Conservation (phyloP, 2,113 vertebrate species). For the Azemiops feae region DNA sequence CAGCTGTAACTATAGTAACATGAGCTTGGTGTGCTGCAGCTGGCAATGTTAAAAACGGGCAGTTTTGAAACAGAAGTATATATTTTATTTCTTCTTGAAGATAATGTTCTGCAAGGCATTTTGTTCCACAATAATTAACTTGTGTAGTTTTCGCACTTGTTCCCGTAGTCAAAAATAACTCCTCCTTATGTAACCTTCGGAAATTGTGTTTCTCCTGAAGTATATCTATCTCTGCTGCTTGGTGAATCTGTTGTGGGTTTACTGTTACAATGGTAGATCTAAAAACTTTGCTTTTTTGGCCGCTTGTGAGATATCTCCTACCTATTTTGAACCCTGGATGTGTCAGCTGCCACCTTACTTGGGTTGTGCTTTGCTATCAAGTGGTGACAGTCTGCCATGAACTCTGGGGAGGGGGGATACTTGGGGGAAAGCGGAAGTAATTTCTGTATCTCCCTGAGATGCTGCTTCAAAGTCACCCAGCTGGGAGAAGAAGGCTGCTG, state of each 20-base stretch:
- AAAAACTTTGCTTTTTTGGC: background rate
- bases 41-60: conserved; percentile 57
- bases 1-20: conserved; percentile 74
- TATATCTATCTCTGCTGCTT: background rate
- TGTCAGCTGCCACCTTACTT: background rate
- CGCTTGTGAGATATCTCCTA: background rate
- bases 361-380: background rate
- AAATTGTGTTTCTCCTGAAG: background rate
- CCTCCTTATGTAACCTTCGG: background rate
- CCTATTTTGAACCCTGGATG: background rate
- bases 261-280: background rate
- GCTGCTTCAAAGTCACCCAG: background rate
- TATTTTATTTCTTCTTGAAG: background rate
- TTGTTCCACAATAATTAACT: background rate
- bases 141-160: background rate
- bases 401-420: background rate
- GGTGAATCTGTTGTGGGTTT: background rate
- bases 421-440: background rate
- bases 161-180: background rate
- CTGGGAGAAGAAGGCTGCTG: background rate
- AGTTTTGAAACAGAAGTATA: conserved; percentile 14
- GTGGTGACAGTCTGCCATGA: background rate
- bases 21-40: conserved; percentile 42
- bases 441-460: background rate
- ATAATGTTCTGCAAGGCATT: background rate